Percentiles rank a stretch among this genome's conserved stretches.
phyloP scores from a whole-genome alignment of 2,797 vertebrate genomes.

The Tokudaia muenninki region DNA sequence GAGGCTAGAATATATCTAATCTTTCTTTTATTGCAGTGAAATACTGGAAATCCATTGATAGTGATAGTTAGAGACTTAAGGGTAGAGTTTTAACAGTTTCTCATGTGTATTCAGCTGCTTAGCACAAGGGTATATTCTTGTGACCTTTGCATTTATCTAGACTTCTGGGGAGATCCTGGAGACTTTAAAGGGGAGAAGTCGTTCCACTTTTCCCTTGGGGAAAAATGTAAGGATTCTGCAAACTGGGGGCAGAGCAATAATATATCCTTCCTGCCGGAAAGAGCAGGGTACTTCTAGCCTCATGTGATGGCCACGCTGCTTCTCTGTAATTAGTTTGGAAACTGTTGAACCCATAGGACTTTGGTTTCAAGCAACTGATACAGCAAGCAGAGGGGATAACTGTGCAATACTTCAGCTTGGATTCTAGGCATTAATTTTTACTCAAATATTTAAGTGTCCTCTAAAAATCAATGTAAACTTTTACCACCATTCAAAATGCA shows the following conservation, averaged over 20 bases:
- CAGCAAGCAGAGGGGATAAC: conserved; percentile 51
- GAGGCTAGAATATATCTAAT: not conserved
- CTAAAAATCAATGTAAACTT: conserved; percentile 81
- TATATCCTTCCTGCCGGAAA: conserved; percentile 8
- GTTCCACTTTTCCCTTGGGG: conserved; percentile 5
- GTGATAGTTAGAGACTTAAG: conserved; percentile 1
- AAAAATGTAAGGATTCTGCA: conserved; percentile 59
- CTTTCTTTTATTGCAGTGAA: conserved; percentile 32
- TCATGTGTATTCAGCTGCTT: not conserved
- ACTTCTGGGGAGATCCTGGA: not conserved
- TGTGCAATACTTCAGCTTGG: conserved; percentile 54
- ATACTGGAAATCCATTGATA: conserved; percentile 51
- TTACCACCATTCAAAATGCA: conserved; percentile 76
- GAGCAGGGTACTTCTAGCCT: conserved; percentile 39
- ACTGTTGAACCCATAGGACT: conserved; percentile 63
- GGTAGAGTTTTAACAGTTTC: conserved; percentile 16
- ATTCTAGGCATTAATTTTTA: conserved; percentile 63
- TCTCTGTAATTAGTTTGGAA: conserved; percentile 63
- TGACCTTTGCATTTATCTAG: conserved; percentile 28
- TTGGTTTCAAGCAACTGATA: conserved; percentile 4
- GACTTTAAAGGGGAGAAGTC: conserved; percentile 21
- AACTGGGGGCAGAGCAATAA: not conserved
- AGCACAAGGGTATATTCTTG: not conserved
- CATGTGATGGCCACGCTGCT: conserved; percentile 57
- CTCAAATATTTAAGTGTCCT: conserved; percentile 72